Conservation (phyloP, 2,113 vertebrate genomes). For the Lates calcarifer region DNA sequence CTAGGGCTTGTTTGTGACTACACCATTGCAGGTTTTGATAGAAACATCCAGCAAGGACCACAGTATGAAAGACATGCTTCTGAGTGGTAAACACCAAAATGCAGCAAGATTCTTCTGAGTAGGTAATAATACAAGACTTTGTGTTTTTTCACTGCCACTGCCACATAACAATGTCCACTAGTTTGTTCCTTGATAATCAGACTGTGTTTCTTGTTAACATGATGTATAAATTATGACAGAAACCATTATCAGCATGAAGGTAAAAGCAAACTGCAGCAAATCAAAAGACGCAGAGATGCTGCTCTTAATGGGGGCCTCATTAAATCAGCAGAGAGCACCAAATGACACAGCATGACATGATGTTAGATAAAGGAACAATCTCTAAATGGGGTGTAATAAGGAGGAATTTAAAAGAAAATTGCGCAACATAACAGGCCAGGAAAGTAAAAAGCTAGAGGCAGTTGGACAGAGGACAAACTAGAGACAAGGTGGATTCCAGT, state of each 20-base stretch:
- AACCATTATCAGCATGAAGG: constrained; percentile 4
- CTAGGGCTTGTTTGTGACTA: too few relatives aligned
- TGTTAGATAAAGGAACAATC: constrained; percentile 19
- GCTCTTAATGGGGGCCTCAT: constrained; percentile 25
- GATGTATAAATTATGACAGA: constrained; percentile 1
- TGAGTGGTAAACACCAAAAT: neutral
- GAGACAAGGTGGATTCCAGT: neutral
- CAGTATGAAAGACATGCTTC: neutral
- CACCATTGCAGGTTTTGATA: neutral
- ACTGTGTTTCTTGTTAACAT: neutral
- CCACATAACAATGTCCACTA: neutral
- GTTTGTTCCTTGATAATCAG: neutral
- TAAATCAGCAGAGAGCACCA: constrained; percentile 50
- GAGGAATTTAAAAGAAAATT: constrained; percentile 27
- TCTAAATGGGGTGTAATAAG: constrained; percentile 27
- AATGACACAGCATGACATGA: constrained; percentile 33
- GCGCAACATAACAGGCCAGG: neutral
- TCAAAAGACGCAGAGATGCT: constrained; percentile 24
- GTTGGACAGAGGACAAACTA: neutral
- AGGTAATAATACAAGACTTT: neutral
- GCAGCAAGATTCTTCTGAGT: neutral
- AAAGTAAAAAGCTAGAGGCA: constrained; percentile 3
- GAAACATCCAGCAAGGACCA: neutral
- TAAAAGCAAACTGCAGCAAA: constrained; percentile 41
- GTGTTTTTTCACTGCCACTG: neutral